Evolutionary conservation across 2,888 invertebrate genomes (phyloP).

Genomic region (Agapetus fuscipes): DNA sequence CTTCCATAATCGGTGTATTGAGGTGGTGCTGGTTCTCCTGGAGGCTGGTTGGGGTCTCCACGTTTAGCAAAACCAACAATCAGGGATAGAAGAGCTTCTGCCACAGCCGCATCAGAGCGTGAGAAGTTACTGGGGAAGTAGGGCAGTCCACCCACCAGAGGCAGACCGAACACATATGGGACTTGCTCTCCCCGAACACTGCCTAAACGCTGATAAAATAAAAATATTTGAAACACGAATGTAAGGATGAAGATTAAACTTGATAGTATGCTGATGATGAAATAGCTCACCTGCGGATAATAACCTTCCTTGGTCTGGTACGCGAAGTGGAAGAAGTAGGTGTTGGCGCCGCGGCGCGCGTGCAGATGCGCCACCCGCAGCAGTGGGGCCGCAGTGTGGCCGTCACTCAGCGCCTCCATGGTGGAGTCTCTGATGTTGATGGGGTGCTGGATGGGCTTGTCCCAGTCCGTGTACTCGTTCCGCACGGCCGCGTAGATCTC

Average conservation of each 20-base stretch:
- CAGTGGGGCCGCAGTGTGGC: slow-evolving; percentile 69
- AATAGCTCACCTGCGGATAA: slow-evolving; percentile 49
- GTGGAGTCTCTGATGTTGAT: slow-evolving; percentile 77
- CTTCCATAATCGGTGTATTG: slow-evolving; percentile 45
- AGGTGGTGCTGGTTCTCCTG: slow-evolving; percentile 37
- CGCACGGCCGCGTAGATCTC: slow-evolving; percentile 79
- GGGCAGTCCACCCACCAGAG: slow-evolving; percentile 57
- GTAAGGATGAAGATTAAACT: neutral
- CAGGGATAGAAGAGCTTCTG: slow-evolving; percentile 62
- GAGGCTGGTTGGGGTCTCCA: slow-evolving; percentile 55
- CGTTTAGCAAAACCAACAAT: slow-evolving; percentile 74
- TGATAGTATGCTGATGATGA: neutral
- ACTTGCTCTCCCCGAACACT: slow-evolving; percentile 69
- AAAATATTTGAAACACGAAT: neutral
- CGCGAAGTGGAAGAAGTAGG: slow-evolving; percentile 71
- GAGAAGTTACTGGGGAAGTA: slow-evolving; percentile 63
- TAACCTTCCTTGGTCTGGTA: slow-evolving; percentile 69
- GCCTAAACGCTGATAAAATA: slow-evolving; percentile 51
- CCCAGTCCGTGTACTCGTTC: slow-evolving; percentile 90
- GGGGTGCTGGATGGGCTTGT: slow-evolving; percentile 70
- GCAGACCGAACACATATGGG: slow-evolving; percentile 66
- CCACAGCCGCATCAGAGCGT: slow-evolving; percentile 61
- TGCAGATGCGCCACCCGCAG: slow-evolving; percentile 62
- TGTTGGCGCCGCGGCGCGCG: slow-evolving; percentile 57
- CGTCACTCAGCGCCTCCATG: slow-evolving; percentile 78